Conservation (phyloP, 2,888 invertebrate species). For the Mechanitis messenoides region DNA sequence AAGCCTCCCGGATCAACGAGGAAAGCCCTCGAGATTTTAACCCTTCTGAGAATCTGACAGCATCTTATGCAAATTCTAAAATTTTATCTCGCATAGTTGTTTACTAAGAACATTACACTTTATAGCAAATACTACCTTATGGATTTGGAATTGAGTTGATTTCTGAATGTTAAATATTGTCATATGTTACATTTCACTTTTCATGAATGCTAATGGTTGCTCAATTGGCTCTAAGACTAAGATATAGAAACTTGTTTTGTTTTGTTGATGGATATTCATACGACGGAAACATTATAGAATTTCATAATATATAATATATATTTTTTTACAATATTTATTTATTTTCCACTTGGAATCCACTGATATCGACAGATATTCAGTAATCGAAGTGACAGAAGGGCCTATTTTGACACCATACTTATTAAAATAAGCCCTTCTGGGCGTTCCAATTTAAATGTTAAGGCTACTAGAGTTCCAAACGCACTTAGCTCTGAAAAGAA, state of each 20-base stretch:
- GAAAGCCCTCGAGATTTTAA: constrained; percentile 71
- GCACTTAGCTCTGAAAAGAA: no score
- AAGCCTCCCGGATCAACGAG: constrained; percentile 66
- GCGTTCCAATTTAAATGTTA: no score
- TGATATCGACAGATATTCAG: no score
- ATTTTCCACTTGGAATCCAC: no score
- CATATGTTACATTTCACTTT: constrained; percentile 32
- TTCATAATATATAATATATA: not conserved
- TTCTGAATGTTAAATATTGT: constrained; percentile 22
- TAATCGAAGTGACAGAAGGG: no score
- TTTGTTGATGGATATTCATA: constrained; percentile 22
- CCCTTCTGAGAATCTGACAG: constrained; percentile 70
- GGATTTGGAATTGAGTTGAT: not conserved
- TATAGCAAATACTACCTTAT: constrained; percentile 29
- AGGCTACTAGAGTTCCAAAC: no score
- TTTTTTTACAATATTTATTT: no score
- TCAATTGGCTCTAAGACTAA: constrained; percentile 63
- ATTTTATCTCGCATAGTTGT: constrained; percentile 45
- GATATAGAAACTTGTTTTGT: constrained; percentile 59
- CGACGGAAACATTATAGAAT: not conserved
- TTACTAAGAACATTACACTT: constrained; percentile 22
- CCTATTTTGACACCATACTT: no score
- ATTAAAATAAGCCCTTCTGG: no score
- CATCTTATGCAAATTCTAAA: constrained; percentile 74
- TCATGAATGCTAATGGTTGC: constrained; percentile 51